Evolutionary conservation across 2,113 vertebrate genomes (phyloP), one percentile per base, ranked within the genome.

Genomic region (Romanogobio albipinnatus): DNA sequence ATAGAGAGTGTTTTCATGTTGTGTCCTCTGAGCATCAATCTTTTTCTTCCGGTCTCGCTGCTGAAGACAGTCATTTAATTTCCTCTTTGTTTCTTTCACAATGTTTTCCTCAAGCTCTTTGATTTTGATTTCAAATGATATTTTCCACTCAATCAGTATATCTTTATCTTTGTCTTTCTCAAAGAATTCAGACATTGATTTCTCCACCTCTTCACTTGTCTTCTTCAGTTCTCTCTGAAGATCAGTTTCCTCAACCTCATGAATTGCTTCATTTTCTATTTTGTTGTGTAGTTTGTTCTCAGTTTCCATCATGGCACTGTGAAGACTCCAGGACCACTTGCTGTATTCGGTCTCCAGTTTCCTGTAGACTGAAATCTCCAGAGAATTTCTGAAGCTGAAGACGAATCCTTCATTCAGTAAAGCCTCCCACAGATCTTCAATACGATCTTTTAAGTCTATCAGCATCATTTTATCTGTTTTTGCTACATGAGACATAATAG

Each of bases 301-400:
- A 15, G 90, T 14, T 7, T 89, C 84, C 9, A 92, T 84, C 81
- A 93, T 8, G 15, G 89, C 78, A 26, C 85, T 14, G 47, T 91
- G 91, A 15, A 95, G 86, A 19, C 43, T 19, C 81, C 85, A 89
- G 1, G 29, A 2, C 0, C 19, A 39, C 68, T 26, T 81, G 2
- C 88, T 89, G 47, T 89, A 92, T 0, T 51, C 24, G 0, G 70
- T 45, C n/a, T 45, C 43, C 70, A 74, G 43, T 24, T 45, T 74
- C n/a, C 70, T 45, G 8, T 93, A 92, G 0, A 10, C 82, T 24
- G 91, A 83, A 24, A 94, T 89, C 49, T 95, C 92, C 19, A 84
- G 14, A 0, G 93, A 92, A 6, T 94, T 95, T 84, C 81, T 93
- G 85, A 94, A 95, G 71, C 91, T 93, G 62, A 94, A 94, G 43